Evolutionary conservation across 2,113 vertebrate species (phyloP), one percentile per base, ranked within the genome.

Genomic region (Notothenia rossii): DNA sequence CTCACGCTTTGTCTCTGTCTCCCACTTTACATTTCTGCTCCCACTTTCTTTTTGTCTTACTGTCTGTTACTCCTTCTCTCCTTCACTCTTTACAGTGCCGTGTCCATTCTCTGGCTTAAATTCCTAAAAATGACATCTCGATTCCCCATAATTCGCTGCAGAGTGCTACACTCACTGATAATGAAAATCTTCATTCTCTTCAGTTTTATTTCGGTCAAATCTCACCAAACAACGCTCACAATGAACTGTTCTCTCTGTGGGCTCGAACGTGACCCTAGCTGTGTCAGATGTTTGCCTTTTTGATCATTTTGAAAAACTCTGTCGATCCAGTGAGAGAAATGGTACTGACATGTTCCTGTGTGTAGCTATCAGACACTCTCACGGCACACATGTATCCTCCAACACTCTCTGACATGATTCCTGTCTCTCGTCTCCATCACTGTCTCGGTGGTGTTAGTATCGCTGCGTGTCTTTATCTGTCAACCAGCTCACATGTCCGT

Each of bases 1-100:
- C 77, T 75, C 63, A 72, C 75, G 70, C 85, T 87, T 76, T 85
- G 63, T 88, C 75, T 89, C 84, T 86, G 73, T 79, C 86, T 85
- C 71, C 66, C 76, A 36, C 79, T 89, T 85, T 81, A 79, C 82
- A 86, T 85, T 72, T 84, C 62, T 80, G 55, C 54, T 54, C 67
- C 43, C 66, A 72, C 75, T 85, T 83, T 87, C 45, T 73, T 66
- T 76, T 79, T 58, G n/a, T 72, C 75, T 85, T 56, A 72, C 68
- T 83, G 48, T 83, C 75, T 56, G 0, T 29, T 43, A 54, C 54
- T 77, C 40, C 58, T 25, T 25, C 25, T 25, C 25, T 25, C 25
- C 70, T 33, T 72, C 73, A 7, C 59, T 77, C 60, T 33, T 77
- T 40, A 50, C 67, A 62, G 58, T 18, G 18, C 20, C 33, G 12